Base-by-base conservation (phyloP, 2,113 vertebrate species). In the Cyprinodon brontotheroides region DNA sequence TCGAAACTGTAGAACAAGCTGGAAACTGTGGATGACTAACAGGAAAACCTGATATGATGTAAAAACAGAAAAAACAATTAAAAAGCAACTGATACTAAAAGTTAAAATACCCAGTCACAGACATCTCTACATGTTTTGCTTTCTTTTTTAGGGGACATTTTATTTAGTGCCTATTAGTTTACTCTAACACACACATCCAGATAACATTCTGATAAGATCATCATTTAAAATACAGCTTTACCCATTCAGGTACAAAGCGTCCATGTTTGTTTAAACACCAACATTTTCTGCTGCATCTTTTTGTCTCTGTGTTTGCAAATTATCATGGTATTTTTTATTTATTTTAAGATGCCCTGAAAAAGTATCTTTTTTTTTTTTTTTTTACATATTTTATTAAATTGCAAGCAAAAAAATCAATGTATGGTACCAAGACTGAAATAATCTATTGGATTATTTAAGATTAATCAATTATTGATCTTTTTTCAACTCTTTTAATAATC, bases 71-170 rank as follows among this genome's bases (percentile, higher is more conserved):
- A 9, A 45, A 50, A 39, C 60, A 74, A 81, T 29, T 17, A 47
- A 68, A 65, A 47, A 17, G 40, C 59, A 61, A 60, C 68, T 64
- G 45, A 40, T 74, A 14, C 85, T 81, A 81, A 74, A 68, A 80
- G 74, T 29, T 29, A 29, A 29, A 29, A 29, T 29, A 29, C 29
- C 29, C 29, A 29, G 29, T 29, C 22, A 59, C 22, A 15, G 7
- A 4, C 9, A 3, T 12, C 15, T 60, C 11, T 12, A n/a, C 22
- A 3, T 29, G 43, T 10, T 45, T 45, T 10, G 15, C 2, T 53
- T 53, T 53, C 50, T 53, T n/a, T 45, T 45, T 45, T 29, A 29
- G 29, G 29, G 29, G 29, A 45, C 43, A 11, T 45, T 45, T 45
- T 45, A 11, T 45, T 45, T 45, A 45, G 50, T n/a, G 17, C 3